Percentiles rank a stretch among this genome's conserved stretches.
Conservation (phyloP, 1,140 invertebrate genomes). For the Sycophila sp. region DNA sequence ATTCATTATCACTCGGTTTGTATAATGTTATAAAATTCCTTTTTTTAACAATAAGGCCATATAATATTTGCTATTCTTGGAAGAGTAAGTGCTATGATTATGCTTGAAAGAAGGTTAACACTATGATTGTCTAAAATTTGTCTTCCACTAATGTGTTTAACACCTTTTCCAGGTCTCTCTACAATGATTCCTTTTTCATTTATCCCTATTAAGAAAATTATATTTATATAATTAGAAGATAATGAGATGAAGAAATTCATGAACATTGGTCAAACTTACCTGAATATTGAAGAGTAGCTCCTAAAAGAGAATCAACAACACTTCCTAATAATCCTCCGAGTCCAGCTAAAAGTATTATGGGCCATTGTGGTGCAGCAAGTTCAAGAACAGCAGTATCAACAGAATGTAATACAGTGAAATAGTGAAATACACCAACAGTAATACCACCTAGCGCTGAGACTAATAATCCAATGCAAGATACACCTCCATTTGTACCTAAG, state of each 20-base stretch:
- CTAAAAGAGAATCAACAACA: conserved; percentile 84
- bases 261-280: conserved; percentile 67
- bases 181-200: conserved; percentile 79
- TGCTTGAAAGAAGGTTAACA: conserved; percentile 86
- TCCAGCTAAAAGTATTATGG: conserved; percentile 77
- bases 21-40: conserved; percentile 6
- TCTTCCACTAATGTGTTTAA: conserved; percentile 81
- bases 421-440: conserved; percentile 79
- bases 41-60: conserved; percentile 65
- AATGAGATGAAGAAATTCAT: neutral
- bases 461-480: conserved; percentile 77
- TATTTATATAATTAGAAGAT: neutral
- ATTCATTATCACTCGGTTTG: conserved; percentile 19
- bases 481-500: conserved; percentile 85
- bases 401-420: conserved; percentile 74
- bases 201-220: conserved; percentile 69
- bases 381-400: conserved; percentile 70
- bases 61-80: conserved; percentile 77
- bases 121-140: conserved; percentile 89
- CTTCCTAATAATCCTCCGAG: conserved; percentile 83
- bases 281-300: conserved; percentile 87
- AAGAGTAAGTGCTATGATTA: conserved; percentile 78
- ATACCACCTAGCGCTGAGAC: conserved; percentile 81
- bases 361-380: conserved; percentile 82
- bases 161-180: conserved; percentile 75